Percentiles rank a stretch among this genome's conserved stretches.
Conservation (phyloP, 2,797 vertebrate species). For the Botia almorhae region DNA sequence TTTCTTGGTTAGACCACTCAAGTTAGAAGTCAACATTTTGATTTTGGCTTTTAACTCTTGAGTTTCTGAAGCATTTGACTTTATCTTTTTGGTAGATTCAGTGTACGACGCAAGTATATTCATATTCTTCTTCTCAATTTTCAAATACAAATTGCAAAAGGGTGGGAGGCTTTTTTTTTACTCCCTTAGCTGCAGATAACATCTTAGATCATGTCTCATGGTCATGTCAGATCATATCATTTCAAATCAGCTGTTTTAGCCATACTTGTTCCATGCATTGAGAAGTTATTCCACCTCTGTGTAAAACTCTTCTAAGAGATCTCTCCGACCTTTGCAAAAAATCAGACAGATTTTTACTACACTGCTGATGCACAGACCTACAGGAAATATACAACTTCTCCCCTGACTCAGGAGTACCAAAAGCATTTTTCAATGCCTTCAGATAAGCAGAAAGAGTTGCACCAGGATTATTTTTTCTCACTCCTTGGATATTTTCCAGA, state of each 20-base stretch:
- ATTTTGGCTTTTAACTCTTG: not conserved
- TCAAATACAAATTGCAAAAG: conserved; percentile 25
- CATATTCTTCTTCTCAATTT: conserved; percentile 24
- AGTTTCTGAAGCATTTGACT: not conserved
- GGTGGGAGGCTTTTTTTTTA: no score
- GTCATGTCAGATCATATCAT: not conserved
- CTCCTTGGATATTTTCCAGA: no score
- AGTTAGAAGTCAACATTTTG: not conserved
- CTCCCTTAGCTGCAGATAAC: conserved; percentile 21
- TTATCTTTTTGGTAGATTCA: not conserved
- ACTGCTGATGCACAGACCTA: no score
- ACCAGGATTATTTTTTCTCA: no score
- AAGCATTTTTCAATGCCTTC: no score
- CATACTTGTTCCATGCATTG: not conserved
- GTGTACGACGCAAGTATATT: not conserved
- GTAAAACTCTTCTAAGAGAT: not conserved
- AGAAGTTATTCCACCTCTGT: not conserved
- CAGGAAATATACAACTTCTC: no score
- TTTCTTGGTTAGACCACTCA: not conserved
- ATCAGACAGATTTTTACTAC: not conserved
- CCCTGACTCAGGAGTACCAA: no score
- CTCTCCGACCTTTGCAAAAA: not conserved
- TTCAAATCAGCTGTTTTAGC: not conserved
- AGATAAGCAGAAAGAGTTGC: no score
- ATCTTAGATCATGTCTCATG: not conserved